phyloP scores from a whole-genome alignment of 2,888 invertebrate genomes.

The Diarsia dahlii region DNA sequence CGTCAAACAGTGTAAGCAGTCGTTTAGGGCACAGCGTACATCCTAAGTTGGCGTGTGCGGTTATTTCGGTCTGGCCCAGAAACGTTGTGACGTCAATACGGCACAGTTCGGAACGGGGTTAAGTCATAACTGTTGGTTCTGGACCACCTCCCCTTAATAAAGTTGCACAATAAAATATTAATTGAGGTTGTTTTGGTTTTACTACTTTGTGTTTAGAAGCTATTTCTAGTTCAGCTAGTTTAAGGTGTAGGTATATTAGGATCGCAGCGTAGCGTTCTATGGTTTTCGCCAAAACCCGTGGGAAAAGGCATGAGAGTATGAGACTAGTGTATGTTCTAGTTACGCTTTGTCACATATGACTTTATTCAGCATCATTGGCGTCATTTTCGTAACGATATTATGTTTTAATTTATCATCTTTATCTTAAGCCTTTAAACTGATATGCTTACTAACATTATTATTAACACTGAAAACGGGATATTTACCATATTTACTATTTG shows the following conservation, averaged over 20 bases:
- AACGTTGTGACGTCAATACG: conserved; percentile 84
- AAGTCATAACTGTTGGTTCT: conserved; percentile 57
- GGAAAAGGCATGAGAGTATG: background rate
- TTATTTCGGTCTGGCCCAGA: conserved; percentile 85
- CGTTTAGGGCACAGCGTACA: conserved; percentile 49
- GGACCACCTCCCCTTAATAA: conserved; percentile 53
- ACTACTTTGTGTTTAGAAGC: background rate
- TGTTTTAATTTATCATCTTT: background rate
- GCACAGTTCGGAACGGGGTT: conserved; percentile 74
- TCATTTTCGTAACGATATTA: background rate
- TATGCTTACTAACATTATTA: too few species aligned
- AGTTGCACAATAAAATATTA: conserved; percentile 37
- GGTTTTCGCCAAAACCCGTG: background rate
- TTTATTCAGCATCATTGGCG: background rate
- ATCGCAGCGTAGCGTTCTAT: background rate
- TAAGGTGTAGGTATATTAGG: background rate
- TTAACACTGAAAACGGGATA: too few species aligned
- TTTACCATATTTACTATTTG: too few species aligned
- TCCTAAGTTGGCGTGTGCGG: conserved; percentile 67
- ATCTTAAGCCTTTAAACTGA: too few species aligned
- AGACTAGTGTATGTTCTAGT: background rate
- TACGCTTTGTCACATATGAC: background rate
- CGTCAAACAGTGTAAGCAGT: conserved; percentile 44
- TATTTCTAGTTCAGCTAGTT: conserved; percentile 8
- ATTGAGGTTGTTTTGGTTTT: conserved; percentile 20